Percentiles rank a stretch among this genome's conserved stretches.
Conservation (phyloP, 2,113 vertebrate genomes). For the Micromys minutus region DNA sequence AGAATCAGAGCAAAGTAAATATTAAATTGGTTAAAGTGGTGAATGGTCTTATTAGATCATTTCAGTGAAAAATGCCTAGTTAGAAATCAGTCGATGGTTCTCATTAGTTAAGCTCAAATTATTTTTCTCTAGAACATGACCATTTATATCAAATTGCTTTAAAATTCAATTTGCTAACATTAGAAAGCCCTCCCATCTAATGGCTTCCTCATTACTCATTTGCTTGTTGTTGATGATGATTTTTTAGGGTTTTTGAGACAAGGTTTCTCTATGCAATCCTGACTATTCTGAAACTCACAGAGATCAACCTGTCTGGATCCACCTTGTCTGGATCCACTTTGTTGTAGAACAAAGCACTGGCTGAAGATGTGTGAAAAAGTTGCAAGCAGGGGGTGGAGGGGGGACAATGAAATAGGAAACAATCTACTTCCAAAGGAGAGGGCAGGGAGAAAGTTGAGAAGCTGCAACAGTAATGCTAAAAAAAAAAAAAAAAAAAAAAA, state of each 20-base stretch:
- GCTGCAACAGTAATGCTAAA: not conserved
- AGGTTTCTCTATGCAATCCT: not conserved
- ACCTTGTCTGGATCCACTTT: no score
- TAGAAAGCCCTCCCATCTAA: not conserved
- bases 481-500: no score
- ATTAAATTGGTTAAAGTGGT: not conserved
- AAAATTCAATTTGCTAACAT: not conserved
- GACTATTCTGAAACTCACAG: not conserved
- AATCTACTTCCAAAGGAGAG: no score
- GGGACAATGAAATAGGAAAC: no score
- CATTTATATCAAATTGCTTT: not conserved
- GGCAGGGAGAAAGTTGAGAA: no score
- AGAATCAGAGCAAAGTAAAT: slow-evolving; percentile 3
- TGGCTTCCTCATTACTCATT: not conserved
- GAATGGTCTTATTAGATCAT: not conserved
- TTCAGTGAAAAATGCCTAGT: not conserved
- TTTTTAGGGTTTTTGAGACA: not conserved
- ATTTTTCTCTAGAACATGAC: not conserved
- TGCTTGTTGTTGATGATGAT: not conserved
- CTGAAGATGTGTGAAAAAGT: no score
- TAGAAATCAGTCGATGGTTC: not conserved
- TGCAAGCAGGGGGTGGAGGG: no score
- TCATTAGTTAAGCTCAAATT: not conserved
- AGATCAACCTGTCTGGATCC: not conserved
- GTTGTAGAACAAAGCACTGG: no score